Evolutionary conservation across 2,113 vertebrate species (phyloP).

Genomic region (Chitala chitala): DNA sequence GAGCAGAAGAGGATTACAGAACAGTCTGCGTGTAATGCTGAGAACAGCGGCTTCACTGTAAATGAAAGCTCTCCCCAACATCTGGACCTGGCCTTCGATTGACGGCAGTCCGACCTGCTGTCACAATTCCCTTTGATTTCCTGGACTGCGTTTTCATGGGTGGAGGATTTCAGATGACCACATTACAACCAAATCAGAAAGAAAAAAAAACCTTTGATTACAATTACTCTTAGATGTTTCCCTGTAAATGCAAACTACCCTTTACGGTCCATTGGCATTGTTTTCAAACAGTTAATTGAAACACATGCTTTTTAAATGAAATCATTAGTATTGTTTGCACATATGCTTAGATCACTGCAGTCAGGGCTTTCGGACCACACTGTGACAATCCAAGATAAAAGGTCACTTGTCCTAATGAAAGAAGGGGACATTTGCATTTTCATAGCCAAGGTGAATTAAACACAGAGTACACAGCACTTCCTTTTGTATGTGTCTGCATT

Average conservation of each 20-base stretch:
- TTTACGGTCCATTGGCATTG: not conserved
- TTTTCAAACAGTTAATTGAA: slow-evolving; percentile 44
- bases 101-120: not conserved
- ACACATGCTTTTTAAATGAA: slow-evolving; percentile 48
- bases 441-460: slow-evolving; percentile 6
- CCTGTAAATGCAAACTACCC: not conserved
- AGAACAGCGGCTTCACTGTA: slow-evolving; percentile 50
- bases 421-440: slow-evolving; percentile 29
- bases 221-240: not conserved
- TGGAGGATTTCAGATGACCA: not conserved
- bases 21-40: slow-evolving; percentile 23
- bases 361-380: slow-evolving; percentile 40
- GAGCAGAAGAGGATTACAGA: slow-evolving; percentile 44
- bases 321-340: slow-evolving; percentile 62
- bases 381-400: slow-evolving; percentile 56
- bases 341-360: slow-evolving; percentile 17
- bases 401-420: slow-evolving; percentile 26
- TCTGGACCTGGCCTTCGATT: not conserved
- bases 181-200: no score
- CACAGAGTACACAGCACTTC: not conserved
- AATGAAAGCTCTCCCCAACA: slow-evolving; percentile 33
- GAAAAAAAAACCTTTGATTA: not conserved
- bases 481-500: not conserved
- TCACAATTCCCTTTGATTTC: not conserved
- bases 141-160: not conserved